phyloP scores from a whole-genome alignment of 2,113 vertebrate genomes.

The Eulemur macaco region DNA sequence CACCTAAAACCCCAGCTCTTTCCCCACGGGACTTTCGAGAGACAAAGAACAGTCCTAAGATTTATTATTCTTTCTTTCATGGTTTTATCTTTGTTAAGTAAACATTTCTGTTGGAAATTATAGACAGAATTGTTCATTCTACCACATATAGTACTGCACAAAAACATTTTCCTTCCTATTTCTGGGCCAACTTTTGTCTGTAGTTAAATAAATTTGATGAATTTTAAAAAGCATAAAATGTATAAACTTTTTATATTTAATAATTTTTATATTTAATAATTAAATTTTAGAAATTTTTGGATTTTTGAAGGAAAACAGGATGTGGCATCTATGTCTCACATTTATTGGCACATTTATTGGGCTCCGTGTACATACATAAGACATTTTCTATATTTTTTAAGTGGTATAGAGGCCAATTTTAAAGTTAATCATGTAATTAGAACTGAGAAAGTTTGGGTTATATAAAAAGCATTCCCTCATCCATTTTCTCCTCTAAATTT shows the following conservation, averaged over 20 bases:
- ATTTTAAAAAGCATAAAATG: neutral
- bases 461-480: neutral
- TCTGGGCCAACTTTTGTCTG: neutral
- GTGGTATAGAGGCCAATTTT: neutral
- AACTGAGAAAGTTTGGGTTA: neutral
- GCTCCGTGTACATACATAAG: neutral
- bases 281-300: neutral
- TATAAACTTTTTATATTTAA: neutral
- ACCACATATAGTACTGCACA: neutral
- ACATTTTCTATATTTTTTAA: neutral
- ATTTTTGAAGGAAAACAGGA: neutral
- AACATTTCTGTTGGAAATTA: neutral
- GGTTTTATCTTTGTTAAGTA: neutral
- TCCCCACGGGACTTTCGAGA: neutral
- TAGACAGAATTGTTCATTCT: neutral
- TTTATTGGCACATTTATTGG: neutral
- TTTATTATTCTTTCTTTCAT: neutral
- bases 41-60: neutral
- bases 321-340: neutral
- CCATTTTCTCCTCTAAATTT: neutral
- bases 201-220: neutral
- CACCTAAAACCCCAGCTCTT: neutral
- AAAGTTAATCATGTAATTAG: neutral
- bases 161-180: neutral
- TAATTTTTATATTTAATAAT: neutral